These are phyloP conservation scores for Battus philenor DNA, from an alignment of 1,140 invertebrate species.

Conservation along the genomic window DNA sequence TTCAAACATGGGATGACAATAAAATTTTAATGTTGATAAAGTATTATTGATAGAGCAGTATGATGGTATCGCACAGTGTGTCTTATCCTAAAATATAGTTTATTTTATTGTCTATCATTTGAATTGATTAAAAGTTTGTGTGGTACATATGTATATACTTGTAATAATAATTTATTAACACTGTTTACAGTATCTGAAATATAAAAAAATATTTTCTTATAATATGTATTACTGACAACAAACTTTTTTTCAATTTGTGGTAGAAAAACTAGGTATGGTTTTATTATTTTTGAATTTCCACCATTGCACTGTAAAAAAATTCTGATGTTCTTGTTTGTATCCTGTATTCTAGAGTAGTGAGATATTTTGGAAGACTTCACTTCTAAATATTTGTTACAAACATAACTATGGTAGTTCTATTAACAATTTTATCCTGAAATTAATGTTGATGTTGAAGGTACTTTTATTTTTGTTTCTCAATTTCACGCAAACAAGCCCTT, in stretches of 20 bases:
- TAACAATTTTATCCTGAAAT: too few relatives aligned
- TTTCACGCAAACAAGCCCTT: background rate
- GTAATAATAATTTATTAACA: background rate
- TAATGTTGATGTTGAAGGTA: too few relatives aligned
- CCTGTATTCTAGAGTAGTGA: too few relatives aligned
- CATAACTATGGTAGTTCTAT: too few relatives aligned
- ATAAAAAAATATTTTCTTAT: background rate
- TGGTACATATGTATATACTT: background rate
- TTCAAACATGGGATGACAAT: too few relatives aligned
- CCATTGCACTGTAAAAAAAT: too few relatives aligned
- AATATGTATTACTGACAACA: background rate
- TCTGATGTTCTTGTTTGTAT: too few relatives aligned
- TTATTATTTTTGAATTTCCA: too few relatives aligned
- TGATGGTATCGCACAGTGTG: background rate
- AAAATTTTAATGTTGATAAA: background rate
- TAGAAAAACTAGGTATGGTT: too few relatives aligned
- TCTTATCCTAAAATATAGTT: background rate
- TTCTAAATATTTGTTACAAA: too few relatives aligned
- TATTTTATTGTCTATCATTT: background rate
- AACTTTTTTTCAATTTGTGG: background rate
- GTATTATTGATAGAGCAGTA: background rate
- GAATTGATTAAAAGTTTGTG: background rate
- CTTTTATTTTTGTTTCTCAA: too few relatives aligned
- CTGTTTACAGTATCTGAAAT: background rate
- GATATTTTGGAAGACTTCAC: too few relatives aligned